Evolutionary conservation across 2,113 vertebrate genomes (phyloP).

Genomic region (Bombycilla garrulus): DNA sequence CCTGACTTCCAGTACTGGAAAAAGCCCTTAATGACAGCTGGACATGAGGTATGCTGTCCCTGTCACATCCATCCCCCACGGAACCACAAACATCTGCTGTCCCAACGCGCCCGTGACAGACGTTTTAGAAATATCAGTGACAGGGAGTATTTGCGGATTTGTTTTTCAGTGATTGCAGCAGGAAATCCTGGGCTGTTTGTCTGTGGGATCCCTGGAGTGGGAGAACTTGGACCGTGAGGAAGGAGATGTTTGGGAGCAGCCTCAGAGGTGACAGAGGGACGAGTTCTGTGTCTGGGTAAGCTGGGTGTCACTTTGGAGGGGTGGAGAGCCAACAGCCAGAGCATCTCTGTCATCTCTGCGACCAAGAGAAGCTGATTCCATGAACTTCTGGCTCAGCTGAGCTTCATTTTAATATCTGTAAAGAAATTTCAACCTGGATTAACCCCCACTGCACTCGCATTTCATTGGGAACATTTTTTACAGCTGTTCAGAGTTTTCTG

Average conservation of each 20-base stretch:
- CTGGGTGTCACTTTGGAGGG: no score
- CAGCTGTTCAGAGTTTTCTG: slow-evolving; percentile 32
- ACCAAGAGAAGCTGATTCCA: neutral
- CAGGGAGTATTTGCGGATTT: neutral
- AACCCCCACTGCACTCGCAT: neutral
- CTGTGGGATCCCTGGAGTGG: neutral
- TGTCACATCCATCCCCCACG: accelerated
- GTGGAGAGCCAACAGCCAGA: neutral
- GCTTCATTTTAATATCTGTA: neutral
- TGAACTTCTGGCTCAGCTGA: neutral
- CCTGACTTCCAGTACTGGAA: neutral
- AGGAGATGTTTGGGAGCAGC: neutral
- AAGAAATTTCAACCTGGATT: neutral
- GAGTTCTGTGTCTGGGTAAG: accelerated
- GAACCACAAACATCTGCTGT: neutral
- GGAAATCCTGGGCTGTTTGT: neutral
- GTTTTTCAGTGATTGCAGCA: neutral
- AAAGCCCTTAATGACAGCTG: neutral
- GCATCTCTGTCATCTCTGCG: accelerated
- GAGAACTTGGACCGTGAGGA: neutral
- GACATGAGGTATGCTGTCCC: neutral
- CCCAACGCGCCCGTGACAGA: neutral
- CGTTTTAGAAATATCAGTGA: neutral
- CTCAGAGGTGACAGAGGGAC: neutral
- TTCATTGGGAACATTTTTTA: neutral